Base-by-base conservation (phyloP, 2,113 vertebrate genomes). In the Charadrius vociferus region DNA sequence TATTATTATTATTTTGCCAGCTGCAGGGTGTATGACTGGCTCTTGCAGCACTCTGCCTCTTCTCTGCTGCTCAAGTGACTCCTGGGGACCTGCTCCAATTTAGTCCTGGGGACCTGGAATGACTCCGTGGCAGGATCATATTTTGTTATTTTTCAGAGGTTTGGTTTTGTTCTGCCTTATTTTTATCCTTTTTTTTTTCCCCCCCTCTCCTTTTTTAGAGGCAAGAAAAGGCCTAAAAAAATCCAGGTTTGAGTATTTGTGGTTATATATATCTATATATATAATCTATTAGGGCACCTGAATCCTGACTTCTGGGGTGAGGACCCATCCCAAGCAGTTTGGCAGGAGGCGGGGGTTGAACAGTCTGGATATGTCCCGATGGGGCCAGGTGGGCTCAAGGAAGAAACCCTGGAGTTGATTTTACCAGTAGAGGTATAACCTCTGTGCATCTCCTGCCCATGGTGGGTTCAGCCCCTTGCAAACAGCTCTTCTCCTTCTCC, bases 1-100 rank as follows among this genome's bases (percentile, higher is more conserved):
- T 88, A 32, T 55, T 95, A 91, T 95, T 97, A 95, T 88, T 97
- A 92, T 96, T 95, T 94, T 84, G 75, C 88, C 86, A 50, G 93
- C 88, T 88, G 88, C 80, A 63, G 95, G 80, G 59, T 53, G 50
- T 83, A 14, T 67, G 45, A 12, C 82, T 80, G 71, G n/a, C 59
- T 73, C 67, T 74, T 88, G 65, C 91, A 78, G 83, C 55, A 21
- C 77, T 96, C 77, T 81, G 91, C 65, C 68, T 94, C 88, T 88
- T 90, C 79, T 77, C 81, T 93, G 77, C 63, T 55, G 52, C 78
- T 92, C 67, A n/a, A 66, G 81, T 66, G 68, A 78, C 86, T 96
- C 86, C 77, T 73, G 52, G 88, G 79, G 79, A 77, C 72, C 58
- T 88, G 88, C 86, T 88, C 53, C 59, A 90, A 2, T 95, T 92